Conservation (phyloP, 1,140 invertebrate genomes). For the Drosophila punjabiensis region DNA sequence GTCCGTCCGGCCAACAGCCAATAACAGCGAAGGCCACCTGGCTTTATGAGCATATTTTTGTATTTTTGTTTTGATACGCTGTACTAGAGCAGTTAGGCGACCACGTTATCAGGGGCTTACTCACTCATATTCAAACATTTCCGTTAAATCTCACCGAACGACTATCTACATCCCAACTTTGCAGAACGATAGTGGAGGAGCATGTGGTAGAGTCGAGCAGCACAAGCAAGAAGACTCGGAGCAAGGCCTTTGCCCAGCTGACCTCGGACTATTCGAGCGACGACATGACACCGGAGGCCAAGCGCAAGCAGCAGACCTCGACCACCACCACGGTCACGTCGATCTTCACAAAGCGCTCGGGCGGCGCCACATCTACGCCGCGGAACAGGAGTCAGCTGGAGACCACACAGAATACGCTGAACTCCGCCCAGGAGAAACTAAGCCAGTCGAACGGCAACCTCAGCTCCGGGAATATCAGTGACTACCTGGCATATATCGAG, state of each 20-base stretch:
- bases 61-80: constrained; percentile 71
- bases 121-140: constrained; percentile 25
- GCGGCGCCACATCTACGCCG: constrained; percentile 69
- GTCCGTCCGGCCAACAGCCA: constrained; percentile 17
- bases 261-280: constrained; percentile 68
- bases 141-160: constrained; percentile 26
- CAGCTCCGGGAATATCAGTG: constrained; percentile 54
- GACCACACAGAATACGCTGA: constrained; percentile 71
- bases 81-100: constrained; percentile 22
- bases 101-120: constrained; percentile 15
- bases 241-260: constrained; percentile 50
- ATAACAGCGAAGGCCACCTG: constrained; percentile 53
- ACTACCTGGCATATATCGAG: constrained; percentile 87
- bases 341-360: constrained; percentile 45
- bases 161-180: constrained; percentile 34
- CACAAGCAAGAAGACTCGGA: constrained; percentile 41
- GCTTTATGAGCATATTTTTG: constrained; percentile 56
- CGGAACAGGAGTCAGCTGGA: constrained; percentile 61
- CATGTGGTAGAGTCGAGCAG: constrained; percentile 57
- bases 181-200: constrained; percentile 80
- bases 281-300: constrained; percentile 50
- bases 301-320: constrained; percentile 36
- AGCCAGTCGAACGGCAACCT: constrained; percentile 73
- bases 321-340: constrained; percentile 50
- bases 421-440: constrained; percentile 66